Conservation (phyloP, 2,888 invertebrate genomes). For the Desoria tigrina region DNA sequence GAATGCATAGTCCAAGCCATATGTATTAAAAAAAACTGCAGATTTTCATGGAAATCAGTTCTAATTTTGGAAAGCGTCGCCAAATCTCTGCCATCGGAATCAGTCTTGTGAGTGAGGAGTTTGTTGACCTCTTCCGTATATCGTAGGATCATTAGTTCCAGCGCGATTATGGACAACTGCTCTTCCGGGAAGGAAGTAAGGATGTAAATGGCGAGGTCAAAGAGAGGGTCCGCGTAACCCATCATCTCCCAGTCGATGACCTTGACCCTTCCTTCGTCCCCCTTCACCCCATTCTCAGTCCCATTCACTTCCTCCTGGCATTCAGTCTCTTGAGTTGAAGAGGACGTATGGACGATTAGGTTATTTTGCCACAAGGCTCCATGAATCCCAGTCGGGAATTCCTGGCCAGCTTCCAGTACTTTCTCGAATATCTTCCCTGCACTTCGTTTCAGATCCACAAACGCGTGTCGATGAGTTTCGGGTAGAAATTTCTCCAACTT, state of each 20-base stretch:
- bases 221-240: constrained; percentile 32
- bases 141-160: constrained; percentile 24
- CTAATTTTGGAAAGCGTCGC: too few species aligned
- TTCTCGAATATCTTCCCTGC: constrained; percentile 11
- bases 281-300: too few species aligned
- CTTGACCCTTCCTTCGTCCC: constrained; percentile 17
- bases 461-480: constrained; percentile 19
- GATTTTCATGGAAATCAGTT: constrained; percentile 20
- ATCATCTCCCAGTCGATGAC: constrained; percentile 49
- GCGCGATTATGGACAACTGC: constrained; percentile 22
- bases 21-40: constrained; percentile 42
- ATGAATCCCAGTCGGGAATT: constrained; percentile 36
- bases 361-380: constrained; percentile 50
- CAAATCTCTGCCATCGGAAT: too few species aligned
- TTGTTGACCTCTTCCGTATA: constrained; percentile 36
- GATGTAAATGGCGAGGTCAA: constrained; percentile 38
- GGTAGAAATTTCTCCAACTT: neutral
- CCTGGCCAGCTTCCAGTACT: constrained; percentile 13
- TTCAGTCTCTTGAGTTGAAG: too few species aligned
- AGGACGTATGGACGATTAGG: too few species aligned
- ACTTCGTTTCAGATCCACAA: constrained; percentile 19
- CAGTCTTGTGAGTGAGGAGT: constrained; percentile 2
- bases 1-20: constrained; percentile 37
- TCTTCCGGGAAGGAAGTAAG: constrained; percentile 31
- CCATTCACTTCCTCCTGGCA: too few species aligned